Evolutionary conservation across 2,797 vertebrate genomes (phyloP).

Genomic region (Borostomias antarcticus): DNA sequence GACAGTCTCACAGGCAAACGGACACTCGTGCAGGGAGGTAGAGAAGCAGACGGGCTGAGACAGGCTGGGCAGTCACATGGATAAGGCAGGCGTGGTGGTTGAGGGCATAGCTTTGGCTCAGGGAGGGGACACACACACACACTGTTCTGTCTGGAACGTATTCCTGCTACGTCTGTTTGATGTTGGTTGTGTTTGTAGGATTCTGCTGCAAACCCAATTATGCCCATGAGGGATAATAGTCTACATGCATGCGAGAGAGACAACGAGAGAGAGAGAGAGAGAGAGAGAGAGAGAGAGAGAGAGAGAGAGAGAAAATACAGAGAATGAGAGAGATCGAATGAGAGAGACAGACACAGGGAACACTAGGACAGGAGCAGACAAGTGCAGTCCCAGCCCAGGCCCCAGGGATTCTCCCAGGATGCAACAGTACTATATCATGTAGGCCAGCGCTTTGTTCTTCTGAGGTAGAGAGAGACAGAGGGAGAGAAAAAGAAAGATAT

Average conservation of each 20-base stretch:
- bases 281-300: constrained; percentile 16
- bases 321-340: constrained; percentile 24
- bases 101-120: background rate
- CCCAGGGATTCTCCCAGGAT: constrained; percentile 15
- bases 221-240: too few relatives aligned
- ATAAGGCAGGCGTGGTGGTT: background rate
- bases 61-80: constrained; percentile 3
- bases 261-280: constrained; percentile 15
- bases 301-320: constrained; percentile 35
- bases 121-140: background rate
- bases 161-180: too few relatives aligned
- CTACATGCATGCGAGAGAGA: background rate
- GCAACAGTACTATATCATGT: background rate
- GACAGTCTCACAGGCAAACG: background rate
- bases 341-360: too few relatives aligned
- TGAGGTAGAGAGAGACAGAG: background rate
- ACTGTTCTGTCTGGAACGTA: too few relatives aligned
- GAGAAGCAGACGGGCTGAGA: constrained; percentile 7
- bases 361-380: constrained; percentile 46
- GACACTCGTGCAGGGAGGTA: background rate
- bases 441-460: background rate
- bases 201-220: too few relatives aligned
- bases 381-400: constrained; percentile 3
- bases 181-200: too few relatives aligned
- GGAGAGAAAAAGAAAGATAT: background rate